A percentile compares a stretch with the other conserved stretches of the same genome.
phyloP scores from a whole-genome alignment of 2,113 vertebrate species.

The Notarius quadriscutis region DNA sequence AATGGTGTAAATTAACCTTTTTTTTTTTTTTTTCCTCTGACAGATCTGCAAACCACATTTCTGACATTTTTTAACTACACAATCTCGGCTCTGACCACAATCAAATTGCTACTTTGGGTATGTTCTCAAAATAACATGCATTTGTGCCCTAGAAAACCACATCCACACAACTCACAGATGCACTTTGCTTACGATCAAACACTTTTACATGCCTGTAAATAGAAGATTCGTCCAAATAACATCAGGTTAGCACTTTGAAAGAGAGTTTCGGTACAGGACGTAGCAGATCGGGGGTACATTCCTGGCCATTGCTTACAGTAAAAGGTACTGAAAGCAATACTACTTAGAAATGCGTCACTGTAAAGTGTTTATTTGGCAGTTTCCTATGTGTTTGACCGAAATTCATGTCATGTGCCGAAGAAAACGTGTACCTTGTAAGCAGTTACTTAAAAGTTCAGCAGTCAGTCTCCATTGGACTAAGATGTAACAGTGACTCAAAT shows the following conservation, averaged over 20 bases:
- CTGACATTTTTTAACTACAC: slow-evolving; percentile 63
- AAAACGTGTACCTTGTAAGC: neutral
- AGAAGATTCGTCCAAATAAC: neutral
- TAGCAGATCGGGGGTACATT: neutral
- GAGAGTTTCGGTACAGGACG: neutral
- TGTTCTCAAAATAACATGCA: slow-evolving; percentile 64
- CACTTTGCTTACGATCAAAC: slow-evolving; percentile 2
- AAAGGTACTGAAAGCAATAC: neutral
- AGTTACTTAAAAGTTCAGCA: neutral
- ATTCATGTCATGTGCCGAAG: neutral
- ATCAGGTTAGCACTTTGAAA: neutral
- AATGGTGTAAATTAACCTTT: slow-evolving; percentile 34
- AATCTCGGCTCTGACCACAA: slow-evolving; percentile 60
- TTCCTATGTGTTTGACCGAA: neutral
- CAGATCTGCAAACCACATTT: slow-evolving; percentile 59
- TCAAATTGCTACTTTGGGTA: slow-evolving; percentile 65
- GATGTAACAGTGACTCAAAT: neutral
- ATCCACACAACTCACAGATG: slow-evolving; percentile 19
- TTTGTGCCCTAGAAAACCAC: slow-evolving; percentile 59
- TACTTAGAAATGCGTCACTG: neutral
- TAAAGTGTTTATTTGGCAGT: neutral
- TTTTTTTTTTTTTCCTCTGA: slow-evolving; percentile 3
- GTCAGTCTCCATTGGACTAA: neutral
- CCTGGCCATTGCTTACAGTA: neutral
- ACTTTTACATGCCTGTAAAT: slow-evolving; percentile 13